A percentile compares a stretch with the other conserved stretches of the same genome.
Conservation (phyloP, 2,888 invertebrate genomes). For the Terebella lapidaria region DNA sequence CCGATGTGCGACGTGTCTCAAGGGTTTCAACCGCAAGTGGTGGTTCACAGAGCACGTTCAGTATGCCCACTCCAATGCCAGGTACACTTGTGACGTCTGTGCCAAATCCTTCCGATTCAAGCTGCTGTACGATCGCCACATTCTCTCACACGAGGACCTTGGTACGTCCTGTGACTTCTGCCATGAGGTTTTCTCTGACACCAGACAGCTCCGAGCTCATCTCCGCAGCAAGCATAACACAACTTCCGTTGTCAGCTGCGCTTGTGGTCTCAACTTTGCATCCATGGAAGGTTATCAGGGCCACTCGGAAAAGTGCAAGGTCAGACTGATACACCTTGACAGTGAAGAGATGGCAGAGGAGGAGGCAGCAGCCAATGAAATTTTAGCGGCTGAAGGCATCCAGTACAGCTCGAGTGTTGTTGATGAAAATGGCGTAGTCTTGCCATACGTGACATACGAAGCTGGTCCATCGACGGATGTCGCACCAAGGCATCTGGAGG, state of each 20-base stretch:
- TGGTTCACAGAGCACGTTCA: neutral
- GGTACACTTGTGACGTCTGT: neutral
- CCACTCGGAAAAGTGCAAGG: neutral
- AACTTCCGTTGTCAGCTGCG: neutral
- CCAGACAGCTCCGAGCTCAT: neutral
- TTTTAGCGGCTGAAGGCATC: neutral
- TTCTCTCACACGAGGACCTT: neutral
- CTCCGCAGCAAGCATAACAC: neutral
- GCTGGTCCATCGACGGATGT: too few species aligned
- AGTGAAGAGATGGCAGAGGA: neutral
- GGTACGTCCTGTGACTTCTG: neutral
- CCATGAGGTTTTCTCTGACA: neutral
- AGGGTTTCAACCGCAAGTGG: neutral
- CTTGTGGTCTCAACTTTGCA: neutral
- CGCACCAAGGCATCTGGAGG: neutral
- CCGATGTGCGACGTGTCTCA: neutral
- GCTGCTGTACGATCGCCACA: neutral
- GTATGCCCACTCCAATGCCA: neutral
- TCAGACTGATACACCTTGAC: too few species aligned
- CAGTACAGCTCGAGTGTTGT: neutral
- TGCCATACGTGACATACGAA: too few species aligned
- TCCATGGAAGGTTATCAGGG: neutral
- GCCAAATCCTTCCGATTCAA: neutral
- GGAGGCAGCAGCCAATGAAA: neutral
- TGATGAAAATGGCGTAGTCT: neutral